A percentile compares a stretch with the other conserved stretches of the same genome.
Conservation (phyloP, 2,888 invertebrate species). For the Dorcus parallelipipedus region DNA sequence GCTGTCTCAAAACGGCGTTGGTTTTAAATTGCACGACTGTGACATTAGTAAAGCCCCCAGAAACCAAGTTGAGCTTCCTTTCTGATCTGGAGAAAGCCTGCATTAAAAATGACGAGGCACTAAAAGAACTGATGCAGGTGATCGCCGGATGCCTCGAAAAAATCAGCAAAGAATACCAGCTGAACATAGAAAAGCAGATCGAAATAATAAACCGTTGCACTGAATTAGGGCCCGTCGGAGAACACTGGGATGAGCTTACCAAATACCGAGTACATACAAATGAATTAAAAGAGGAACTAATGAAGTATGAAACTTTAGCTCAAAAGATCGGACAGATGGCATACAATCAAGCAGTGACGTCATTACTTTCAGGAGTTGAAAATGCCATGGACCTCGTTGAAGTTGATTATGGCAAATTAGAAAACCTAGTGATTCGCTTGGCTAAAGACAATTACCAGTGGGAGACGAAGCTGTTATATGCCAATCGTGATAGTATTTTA, state of each 20-base stretch:
- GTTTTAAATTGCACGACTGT: background rate
- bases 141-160: slow-evolving; percentile 37
- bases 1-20: background rate
- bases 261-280: slow-evolving; percentile 36
- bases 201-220: slow-evolving; percentile 37
- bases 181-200: slow-evolving; percentile 42
- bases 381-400: slow-evolving; percentile 21
- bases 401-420: slow-evolving; percentile 31
- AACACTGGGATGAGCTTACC: slow-evolving; percentile 41
- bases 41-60: background rate
- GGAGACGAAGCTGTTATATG: slow-evolving; percentile 38
- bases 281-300: slow-evolving; percentile 39
- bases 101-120: slow-evolving; percentile 36
- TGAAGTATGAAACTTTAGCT: slow-evolving; percentile 37
- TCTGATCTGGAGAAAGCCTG: slow-evolving; percentile 27
- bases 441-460: slow-evolving; percentile 37
- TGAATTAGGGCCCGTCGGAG: slow-evolving; percentile 33
- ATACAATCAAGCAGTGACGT: slow-evolving; percentile 30
- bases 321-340: slow-evolving; percentile 40
- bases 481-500: slow-evolving; percentile 36
- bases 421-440: slow-evolving; percentile 32
- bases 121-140: slow-evolving; percentile 39
- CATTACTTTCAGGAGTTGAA: slow-evolving; percentile 19
- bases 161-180: slow-evolving; percentile 40
- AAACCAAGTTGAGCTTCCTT: slow-evolving; percentile 11